Conservation (phyloP, 2,888 invertebrate genomes). For the Rotaria socialis region DNA sequence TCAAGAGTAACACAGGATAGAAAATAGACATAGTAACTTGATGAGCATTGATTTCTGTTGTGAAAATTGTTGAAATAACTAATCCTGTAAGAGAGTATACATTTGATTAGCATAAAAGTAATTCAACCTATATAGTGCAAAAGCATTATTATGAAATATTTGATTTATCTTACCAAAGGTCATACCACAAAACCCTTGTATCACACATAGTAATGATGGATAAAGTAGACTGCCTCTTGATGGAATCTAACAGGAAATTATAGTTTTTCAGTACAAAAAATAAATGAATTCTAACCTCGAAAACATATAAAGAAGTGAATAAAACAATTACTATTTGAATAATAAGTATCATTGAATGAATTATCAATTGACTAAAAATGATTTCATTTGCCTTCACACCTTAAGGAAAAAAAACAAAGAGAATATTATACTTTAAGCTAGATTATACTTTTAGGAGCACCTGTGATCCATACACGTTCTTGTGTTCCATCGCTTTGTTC, state of each 20-base stretch:
- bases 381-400: slow-evolving; percentile 86
- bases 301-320: slow-evolving; percentile 69
- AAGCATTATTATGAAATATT: neutral
- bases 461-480: slow-evolving; percentile 86
- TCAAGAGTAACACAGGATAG: slow-evolving; percentile 83
- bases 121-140: no score
- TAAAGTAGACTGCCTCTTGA: slow-evolving; percentile 18
- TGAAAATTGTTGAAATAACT: neutral
- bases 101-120: neutral
- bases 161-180: slow-evolving; percentile 38
- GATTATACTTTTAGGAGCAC: slow-evolving; percentile 54
- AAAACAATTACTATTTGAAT: slow-evolving; percentile 85
- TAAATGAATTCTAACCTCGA: slow-evolving; percentile 5
- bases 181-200: slow-evolving; percentile 45
- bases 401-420: slow-evolving; percentile 50
- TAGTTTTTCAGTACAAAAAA: neutral
- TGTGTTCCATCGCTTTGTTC: slow-evolving; percentile 63
- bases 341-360: slow-evolving; percentile 89
- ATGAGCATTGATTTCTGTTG: slow-evolving; percentile 30
- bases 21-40: slow-evolving; percentile 86
- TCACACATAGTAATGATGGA: neutral
- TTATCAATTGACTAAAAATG: slow-evolving; percentile 83
- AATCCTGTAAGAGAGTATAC: neutral
- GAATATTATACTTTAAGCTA: neutral
- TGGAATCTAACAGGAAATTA: slow-evolving; percentile 33